Conservation (phyloP, 2,797 vertebrate genomes). For the Numenius phaeopus region DNA sequence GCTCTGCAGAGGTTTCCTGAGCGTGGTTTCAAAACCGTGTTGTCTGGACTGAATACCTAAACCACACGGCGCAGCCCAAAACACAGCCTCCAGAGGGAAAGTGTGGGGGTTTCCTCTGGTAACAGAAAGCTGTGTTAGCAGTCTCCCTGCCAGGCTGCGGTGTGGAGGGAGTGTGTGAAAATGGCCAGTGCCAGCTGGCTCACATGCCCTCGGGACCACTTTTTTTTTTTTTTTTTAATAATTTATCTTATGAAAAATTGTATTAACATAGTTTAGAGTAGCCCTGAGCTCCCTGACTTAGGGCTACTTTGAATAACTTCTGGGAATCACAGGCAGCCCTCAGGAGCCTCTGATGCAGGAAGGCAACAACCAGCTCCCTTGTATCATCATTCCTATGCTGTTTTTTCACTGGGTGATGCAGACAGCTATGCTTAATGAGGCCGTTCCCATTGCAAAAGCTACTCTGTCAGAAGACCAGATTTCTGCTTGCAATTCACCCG, state of each 20-base stretch:
- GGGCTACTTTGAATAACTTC: not conserved
- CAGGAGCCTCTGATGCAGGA: not conserved
- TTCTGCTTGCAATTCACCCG: not conserved
- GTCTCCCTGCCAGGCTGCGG: not conserved
- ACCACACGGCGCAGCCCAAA: not conserved
- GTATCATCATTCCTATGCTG: not conserved
- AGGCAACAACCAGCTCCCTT: not conserved
- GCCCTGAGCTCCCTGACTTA: not conserved
- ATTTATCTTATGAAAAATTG: not conserved
- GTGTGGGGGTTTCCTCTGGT: not conserved
- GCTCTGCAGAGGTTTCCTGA: not conserved
- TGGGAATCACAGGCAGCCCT: not conserved
- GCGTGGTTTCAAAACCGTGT: accelerated
- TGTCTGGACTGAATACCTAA: not conserved
- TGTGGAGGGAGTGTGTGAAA: slow-evolving; percentile 32
- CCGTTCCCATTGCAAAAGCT: not conserved
- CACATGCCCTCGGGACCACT: not conserved
- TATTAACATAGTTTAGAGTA: not conserved
- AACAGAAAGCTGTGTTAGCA: slow-evolving; percentile 37
- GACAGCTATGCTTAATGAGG: not conserved
- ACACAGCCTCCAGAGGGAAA: not conserved
- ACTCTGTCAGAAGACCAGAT: not conserved
- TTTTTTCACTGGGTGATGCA: not conserved
- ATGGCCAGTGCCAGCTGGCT: not conserved
- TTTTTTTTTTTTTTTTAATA: not conserved